Conservation (phyloP, 2,888 invertebrate genomes). For the Helleia helle region DNA sequence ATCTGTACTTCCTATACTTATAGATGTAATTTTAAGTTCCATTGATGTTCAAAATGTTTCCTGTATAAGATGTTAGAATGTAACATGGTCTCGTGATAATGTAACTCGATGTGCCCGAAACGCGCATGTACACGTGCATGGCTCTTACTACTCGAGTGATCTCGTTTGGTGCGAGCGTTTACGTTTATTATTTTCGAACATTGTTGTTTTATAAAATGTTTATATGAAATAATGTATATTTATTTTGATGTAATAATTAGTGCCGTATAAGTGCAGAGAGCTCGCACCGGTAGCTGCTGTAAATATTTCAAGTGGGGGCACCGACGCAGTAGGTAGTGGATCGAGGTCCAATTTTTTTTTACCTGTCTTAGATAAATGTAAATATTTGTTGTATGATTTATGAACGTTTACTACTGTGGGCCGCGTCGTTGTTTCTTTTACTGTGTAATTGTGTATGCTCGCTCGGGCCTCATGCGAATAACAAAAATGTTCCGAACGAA, state of each 20-base stretch:
- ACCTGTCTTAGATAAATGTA: neutral
- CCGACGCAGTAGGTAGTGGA: neutral
- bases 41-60: neutral
- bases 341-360: neutral
- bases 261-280: too few relatives aligned
- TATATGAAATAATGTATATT: neutral
- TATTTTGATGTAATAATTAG: neutral
- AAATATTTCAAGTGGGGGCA: neutral
- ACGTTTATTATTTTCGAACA: too few relatives aligned
- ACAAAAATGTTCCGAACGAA: neutral
- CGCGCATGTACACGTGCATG: too few relatives aligned
- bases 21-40: neutral
- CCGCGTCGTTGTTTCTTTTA: neutral
- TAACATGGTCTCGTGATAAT: too few relatives aligned
- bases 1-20: neutral
- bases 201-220: slow-evolving; percentile 6
- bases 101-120: too few relatives aligned
- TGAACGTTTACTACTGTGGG: neutral
- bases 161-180: too few relatives aligned
- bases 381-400: neutral
- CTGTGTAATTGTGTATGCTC: neutral
- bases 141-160: too few relatives aligned
- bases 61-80: neutral
- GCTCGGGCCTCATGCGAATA: neutral
- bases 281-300: neutral